These are phyloP conservation scores for Watsonalla binaria DNA, from an alignment of 2,888 invertebrate species.

Conservation along the genomic window DNA sequence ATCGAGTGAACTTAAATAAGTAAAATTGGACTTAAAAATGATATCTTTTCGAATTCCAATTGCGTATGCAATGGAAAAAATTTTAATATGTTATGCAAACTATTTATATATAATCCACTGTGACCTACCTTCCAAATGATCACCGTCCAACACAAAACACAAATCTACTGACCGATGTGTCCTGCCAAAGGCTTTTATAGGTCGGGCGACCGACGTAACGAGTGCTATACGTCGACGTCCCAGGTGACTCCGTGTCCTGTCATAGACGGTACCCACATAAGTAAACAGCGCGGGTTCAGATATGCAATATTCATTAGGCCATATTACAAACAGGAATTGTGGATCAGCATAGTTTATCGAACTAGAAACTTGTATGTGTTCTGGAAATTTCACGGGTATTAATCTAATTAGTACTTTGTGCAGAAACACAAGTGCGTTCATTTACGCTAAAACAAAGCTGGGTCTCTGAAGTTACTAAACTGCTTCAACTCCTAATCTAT, in stretches of 20 bases:
- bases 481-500: background rate
- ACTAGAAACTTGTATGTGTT: slow-evolving; percentile 27
- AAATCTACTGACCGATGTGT: slow-evolving; percentile 49
- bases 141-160: slow-evolving; percentile 45
- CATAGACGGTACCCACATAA: slow-evolving; percentile 23
- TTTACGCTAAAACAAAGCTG: slow-evolving; percentile 5
- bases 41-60: too few species aligned
- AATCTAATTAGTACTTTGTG: slow-evolving; percentile 19
- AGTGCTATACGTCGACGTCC: slow-evolving; percentile 4
- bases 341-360: slow-evolving; percentile 39
- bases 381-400: slow-evolving; percentile 27
- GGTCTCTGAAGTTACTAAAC: background rate
- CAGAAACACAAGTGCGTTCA: slow-evolving; percentile 11
- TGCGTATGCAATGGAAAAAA: too few species aligned
- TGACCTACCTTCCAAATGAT: slow-evolving; percentile 45
- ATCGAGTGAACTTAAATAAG: too few species aligned
- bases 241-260: slow-evolving; percentile 41
- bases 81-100: background rate
- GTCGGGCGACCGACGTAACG: slow-evolving; percentile 42
- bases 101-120: background rate
- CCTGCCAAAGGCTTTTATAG: slow-evolving; percentile 67
- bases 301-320: slow-evolving; percentile 53
- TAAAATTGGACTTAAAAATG: too few species aligned
- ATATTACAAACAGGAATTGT: slow-evolving; percentile 45
- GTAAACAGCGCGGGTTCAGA: slow-evolving; percentile 29